Percentiles rank a stretch among this genome's conserved stretches.
Evolutionary conservation across 2,113 vertebrate genomes (phyloP).

Genomic region (Vidua chalybeata): DNA sequence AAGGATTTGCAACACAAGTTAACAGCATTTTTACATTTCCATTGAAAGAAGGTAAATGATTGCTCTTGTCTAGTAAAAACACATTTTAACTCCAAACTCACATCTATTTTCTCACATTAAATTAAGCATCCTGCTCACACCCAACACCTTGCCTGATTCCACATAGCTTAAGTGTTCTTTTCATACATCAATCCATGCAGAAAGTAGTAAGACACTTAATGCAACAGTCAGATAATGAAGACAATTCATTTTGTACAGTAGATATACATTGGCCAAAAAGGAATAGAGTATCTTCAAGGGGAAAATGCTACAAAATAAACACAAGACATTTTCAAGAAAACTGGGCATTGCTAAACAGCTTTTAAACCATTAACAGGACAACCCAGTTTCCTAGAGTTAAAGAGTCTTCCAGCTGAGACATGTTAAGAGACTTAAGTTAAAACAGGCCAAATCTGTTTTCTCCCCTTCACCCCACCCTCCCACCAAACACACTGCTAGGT

Average conservation of each 20-base stretch:
- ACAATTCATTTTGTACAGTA: conserved; percentile 72
- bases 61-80: conserved; percentile 72
- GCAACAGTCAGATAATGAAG: conserved; percentile 71
- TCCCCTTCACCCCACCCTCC: conserved; percentile 56
- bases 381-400: conserved; percentile 73
- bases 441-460: conserved; percentile 57
- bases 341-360: conserved; percentile 73
- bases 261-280: conserved; percentile 73
- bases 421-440: conserved; percentile 66
- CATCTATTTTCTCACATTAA: conserved; percentile 76
- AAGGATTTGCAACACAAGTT: conserved; percentile 71
- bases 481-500: conserved; percentile 65
- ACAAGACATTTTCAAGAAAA: conserved; percentile 72
- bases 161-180: conserved; percentile 68
- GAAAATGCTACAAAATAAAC: conserved; percentile 68
- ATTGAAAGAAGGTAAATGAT: conserved; percentile 66
- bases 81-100: conserved; percentile 72
- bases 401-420: conserved; percentile 68
- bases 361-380: conserved; percentile 65
- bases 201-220: conserved; percentile 74
- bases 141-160: conserved; percentile 61
- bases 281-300: conserved; percentile 40
- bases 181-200: conserved; percentile 77
- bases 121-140: conserved; percentile 70
- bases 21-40: conserved; percentile 74